A percentile compares a stretch with the other conserved stretches of the same genome.
Conservation (phyloP, 2,113 vertebrate species). For the Promerops cafer region DNA sequence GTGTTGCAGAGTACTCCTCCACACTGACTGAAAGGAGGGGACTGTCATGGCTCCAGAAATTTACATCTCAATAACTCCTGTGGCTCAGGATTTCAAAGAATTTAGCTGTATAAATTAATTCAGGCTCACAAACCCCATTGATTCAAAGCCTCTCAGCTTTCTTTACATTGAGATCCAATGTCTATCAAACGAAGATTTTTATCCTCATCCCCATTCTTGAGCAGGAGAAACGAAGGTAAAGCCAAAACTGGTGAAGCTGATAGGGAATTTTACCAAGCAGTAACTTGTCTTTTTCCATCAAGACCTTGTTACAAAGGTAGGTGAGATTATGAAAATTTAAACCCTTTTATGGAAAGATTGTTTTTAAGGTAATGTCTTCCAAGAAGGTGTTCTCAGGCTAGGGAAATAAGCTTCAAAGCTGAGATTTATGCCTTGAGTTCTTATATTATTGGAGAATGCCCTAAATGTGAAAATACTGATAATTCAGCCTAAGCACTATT, state of each 20-base stretch:
- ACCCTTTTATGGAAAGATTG: neutral
- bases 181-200: neutral
- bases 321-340: neutral
- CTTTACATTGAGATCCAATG: neutral
- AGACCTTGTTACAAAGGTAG: neutral
- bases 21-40: neutral
- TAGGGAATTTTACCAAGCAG: neutral
- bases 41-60: neutral
- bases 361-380: neutral
- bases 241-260: neutral
- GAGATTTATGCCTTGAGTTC: neutral
- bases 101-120: neutral
- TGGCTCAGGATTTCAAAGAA: neutral
- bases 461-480: neutral
- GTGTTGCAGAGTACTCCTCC: neutral
- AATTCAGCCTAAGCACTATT: neutral
- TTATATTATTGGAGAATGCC: accelerated
- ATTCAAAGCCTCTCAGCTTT: neutral
- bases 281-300: neutral
- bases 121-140: neutral
- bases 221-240: neutral
- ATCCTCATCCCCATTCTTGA: accelerated
- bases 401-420: neutral
- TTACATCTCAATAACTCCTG: neutral
- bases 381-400: neutral